A percentile compares a stretch with the other conserved stretches of the same genome.
phyloP scores from a whole-genome alignment of 2,888 invertebrate genomes.

The Rhynchonema sp. region DNA sequence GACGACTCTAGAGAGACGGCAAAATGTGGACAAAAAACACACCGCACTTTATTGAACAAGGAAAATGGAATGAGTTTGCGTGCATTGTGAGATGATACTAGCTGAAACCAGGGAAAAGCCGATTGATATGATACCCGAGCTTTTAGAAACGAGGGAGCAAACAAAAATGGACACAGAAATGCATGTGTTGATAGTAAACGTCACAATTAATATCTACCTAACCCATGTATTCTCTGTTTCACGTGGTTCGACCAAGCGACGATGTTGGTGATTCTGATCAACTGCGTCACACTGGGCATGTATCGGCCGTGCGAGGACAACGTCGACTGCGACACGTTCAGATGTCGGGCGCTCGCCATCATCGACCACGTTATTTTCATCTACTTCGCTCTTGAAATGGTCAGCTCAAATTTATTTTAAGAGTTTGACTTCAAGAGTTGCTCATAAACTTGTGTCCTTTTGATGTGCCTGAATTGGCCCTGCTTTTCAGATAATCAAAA shows the following conservation, averaged over 20 bases:
- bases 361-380: constrained; percentile 97
- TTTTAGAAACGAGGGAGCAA: too few relatives aligned
- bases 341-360: constrained; percentile 45
- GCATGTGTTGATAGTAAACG: background rate
- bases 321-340: constrained; percentile 46
- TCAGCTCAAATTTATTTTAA: constrained; percentile 5
- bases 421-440: background rate
- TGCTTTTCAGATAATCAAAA: constrained; percentile 51
- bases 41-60: too few relatives aligned
- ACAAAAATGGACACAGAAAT: background rate
- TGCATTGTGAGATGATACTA: too few relatives aligned
- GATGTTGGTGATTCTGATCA: constrained; percentile 90
- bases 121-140: too few relatives aligned
- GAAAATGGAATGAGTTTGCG: too few relatives aligned
- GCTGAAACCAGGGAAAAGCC: background rate
- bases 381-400: constrained; percentile 80
- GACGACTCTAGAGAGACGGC: too few relatives aligned
- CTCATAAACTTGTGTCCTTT: too few relatives aligned
- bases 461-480: background rate
- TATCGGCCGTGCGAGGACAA: constrained; percentile 88
- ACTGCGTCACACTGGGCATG: constrained; percentile 97
- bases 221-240: constrained; percentile 13
- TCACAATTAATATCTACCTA: background rate
- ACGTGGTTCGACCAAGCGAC: constrained; percentile 98
- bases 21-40: too few relatives aligned